A percentile compares a stretch with the other conserved stretches of the same genome.
These are phyloP conservation scores for Theonella swinhoei DNA, from an alignment of 37 sponge, comb jelly and placozoan species.

Conservation along the genomic window DNA sequence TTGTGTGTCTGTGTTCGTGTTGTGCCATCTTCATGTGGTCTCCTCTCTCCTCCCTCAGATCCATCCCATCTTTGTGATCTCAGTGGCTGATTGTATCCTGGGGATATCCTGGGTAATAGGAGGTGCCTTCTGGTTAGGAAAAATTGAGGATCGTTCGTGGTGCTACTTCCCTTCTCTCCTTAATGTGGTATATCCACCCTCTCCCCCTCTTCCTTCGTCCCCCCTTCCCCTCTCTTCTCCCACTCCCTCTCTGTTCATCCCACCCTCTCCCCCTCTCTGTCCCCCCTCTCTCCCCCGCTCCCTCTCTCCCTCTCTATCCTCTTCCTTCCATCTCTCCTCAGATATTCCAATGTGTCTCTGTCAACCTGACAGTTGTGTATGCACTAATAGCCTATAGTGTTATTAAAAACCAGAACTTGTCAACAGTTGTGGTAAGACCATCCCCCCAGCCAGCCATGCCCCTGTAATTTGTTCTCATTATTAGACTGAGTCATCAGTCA, in stretches of 20 bases:
- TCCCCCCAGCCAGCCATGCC: too few species aligned
- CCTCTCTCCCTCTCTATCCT: background rate
- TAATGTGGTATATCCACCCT: slow-evolving; percentile 28
- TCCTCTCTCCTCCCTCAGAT: too few species aligned
- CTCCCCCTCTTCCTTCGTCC: background rate
- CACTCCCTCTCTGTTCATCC: background rate
- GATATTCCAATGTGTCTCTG: slow-evolving; percentile 1
- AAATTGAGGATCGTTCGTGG: background rate
- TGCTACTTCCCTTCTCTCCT: slow-evolving; percentile 26
- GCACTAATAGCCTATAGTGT: background rate
- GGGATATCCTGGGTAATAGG: slow-evolving; percentile 41
- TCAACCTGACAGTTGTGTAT: background rate
- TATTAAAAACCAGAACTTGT: background rate
- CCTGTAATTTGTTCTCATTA: background rate
- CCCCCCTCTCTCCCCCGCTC: background rate
- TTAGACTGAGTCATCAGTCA: background rate
- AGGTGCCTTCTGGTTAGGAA: slow-evolving; percentile 28
- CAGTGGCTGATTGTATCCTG: slow-evolving; percentile 53
- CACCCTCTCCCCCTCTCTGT: background rate
- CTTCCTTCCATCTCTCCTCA: background rate
- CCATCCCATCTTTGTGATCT: slow-evolving; percentile 58
- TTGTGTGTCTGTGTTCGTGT: background rate
- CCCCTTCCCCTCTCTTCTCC: background rate
- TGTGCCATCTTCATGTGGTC: too few species aligned
- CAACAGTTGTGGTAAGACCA: background rate